Evolutionary conservation across 2,888 invertebrate species (phyloP).

Genomic region (Tiphia femorata): DNA sequence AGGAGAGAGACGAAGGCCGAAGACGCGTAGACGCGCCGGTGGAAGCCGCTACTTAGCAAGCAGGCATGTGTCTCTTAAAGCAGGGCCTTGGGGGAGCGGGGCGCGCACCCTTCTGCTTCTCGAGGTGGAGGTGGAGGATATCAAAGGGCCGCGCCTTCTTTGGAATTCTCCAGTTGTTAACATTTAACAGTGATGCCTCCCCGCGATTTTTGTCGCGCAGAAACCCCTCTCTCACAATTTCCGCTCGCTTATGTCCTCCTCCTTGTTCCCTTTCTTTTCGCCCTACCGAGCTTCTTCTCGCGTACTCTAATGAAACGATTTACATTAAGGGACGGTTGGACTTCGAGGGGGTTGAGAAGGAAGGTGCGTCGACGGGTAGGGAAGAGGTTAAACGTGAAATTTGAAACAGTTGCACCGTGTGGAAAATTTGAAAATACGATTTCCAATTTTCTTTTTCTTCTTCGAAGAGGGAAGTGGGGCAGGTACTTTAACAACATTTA

Average conservation of each 20-base stretch:
- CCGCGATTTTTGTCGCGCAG: slow-evolving; percentile 45
- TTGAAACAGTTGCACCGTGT: no score
- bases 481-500: no score
- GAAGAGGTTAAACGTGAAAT: no score
- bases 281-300: not conserved
- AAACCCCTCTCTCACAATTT: slow-evolving; percentile 8
- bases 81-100: slow-evolving; percentile 15
- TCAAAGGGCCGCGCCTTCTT: slow-evolving; percentile 46
- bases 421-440: no score
- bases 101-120: slow-evolving; percentile 3
- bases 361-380: no score
- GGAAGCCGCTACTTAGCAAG: slow-evolving; percentile 58
- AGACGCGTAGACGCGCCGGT: slow-evolving; percentile 48
- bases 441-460: no score
- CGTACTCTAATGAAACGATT: slow-evolving; percentile 37
- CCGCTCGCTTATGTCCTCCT: not conserved
- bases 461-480: no score
- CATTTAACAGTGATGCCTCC: slow-evolving; percentile 54
- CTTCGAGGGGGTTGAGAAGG: no score
- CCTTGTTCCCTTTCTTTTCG: slow-evolving; percentile 6
- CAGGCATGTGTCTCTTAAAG: slow-evolving; percentile 56
- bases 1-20: slow-evolving; percentile 33
- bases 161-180: slow-evolving; percentile 60
- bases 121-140: no score
- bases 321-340: no score